Evolutionary conservation across 2,888 invertebrate species (phyloP), one percentile per base, ranked within the genome.

Genomic region (Phyllotreta cruciferae): DNA sequence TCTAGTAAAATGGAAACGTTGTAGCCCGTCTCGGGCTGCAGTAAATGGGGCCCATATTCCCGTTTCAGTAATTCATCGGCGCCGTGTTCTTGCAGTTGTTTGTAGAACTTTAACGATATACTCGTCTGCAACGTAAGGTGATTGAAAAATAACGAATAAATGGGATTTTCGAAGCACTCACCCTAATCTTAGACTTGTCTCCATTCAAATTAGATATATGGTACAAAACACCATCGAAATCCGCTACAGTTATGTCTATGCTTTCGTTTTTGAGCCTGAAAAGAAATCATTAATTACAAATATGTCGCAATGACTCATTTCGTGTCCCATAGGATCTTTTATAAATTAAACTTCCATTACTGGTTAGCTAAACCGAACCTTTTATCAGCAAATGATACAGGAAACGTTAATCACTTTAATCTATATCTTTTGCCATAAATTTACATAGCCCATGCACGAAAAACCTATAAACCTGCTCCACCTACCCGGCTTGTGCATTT

Each of bases 171-270:
- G 24, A 39, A 44, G 35, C 38, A 82, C 92, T 87, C 84, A 98
- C 97, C 87, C 93, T 90, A 85, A 99, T 90, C 91, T 97, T 98
- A 78, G 93, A 92, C 87, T 96, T 97, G 83, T 98, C 97, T 77
- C 92, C 92, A 83, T 94, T 93, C 77, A 95, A 87, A 87, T 98
- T 99, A 68, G 98, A 97, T 85, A 99, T 92, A 84, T 97, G 98
- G 86, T 96, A 99, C 73, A 98, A 84, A 69, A 96, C 98, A 75
- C 99, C 98, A 87, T 99, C 99, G 85, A 99, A 99, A 86, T 99
- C 99, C 74, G 96, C 94, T 80, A 96, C 89, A 72, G 87, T 90
- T 77, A 98, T 91, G 85, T 98, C 96, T 80, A 96, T 95, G 74
- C 93, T 92, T 82, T 98, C 98, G 71, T 93, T 91, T 86, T 98